Percentiles rank a stretch among this genome's conserved stretches.
phyloP scores from a whole-genome alignment of 2,888 invertebrate genomes.

The Hermaeophaga mercurialis region DNA sequence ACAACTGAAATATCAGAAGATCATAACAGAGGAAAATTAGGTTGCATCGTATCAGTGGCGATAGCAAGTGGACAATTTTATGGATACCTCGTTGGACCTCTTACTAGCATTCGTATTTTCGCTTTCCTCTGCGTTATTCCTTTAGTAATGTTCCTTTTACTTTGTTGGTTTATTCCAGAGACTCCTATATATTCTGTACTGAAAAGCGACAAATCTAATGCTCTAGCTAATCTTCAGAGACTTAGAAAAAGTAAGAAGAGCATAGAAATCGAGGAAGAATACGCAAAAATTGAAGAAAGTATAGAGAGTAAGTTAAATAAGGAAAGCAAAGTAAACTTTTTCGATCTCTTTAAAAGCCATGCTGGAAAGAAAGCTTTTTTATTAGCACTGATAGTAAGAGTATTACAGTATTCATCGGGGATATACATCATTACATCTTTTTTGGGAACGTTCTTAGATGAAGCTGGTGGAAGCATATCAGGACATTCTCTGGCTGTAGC shows the following conservation, averaged over 20 bases:
- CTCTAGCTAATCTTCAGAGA: slow-evolving; percentile 11
- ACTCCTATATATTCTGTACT: slow-evolving; percentile 34
- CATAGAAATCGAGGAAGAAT: slow-evolving; percentile 8
- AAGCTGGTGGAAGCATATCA: slow-evolving; percentile 66
- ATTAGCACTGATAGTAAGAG: slow-evolving; percentile 75
- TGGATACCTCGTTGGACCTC: slow-evolving; percentile 32
- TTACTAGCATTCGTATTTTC: slow-evolving; percentile 23
- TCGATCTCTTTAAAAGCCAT: slow-evolving; percentile 25
- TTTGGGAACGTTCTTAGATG: slow-evolving; percentile 70
- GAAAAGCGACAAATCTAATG: slow-evolving; percentile 4
- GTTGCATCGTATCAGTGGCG: slow-evolving; percentile 52
- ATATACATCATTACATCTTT: slow-evolving; percentile 80
- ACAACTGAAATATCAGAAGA: slow-evolving; percentile 83
- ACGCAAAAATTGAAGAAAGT: background rate
- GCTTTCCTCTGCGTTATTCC: slow-evolving; percentile 31
- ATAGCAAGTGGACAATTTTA: slow-evolving; percentile 29
- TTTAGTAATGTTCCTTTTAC: slow-evolving; percentile 23
- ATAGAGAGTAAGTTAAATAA: too few relatives aligned
- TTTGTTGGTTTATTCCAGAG: slow-evolving; percentile 30
- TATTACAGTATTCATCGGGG: slow-evolving; percentile 80
- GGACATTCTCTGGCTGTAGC: slow-evolving; percentile 72
- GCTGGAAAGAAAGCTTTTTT: slow-evolving; percentile 61
- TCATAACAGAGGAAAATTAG: slow-evolving; percentile 73
- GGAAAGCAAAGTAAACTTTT: slow-evolving; percentile 12
- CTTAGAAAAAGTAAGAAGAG: slow-evolving; percentile 10